phyloP scores from a whole-genome alignment of 2,113 vertebrate genomes.

The Labeo rohita region DNA sequence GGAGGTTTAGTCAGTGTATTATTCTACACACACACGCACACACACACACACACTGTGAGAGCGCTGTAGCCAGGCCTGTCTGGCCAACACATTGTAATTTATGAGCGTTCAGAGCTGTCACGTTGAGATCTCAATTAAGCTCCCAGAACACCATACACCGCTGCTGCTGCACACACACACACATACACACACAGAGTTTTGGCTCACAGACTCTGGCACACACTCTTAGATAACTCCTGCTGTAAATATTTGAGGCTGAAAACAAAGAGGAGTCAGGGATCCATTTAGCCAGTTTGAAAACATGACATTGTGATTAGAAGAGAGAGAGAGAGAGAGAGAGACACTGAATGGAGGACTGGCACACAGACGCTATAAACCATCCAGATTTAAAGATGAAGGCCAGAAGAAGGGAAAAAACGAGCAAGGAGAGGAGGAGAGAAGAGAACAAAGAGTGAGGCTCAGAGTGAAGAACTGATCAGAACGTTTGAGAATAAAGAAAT shows the following conservation, averaged over 20 bases:
- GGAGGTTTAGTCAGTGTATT: background rate
- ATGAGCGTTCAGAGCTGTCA: slow-evolving; percentile 74
- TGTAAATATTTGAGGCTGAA: slow-evolving; percentile 78
- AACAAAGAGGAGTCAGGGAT: slow-evolving; percentile 75
- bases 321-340: slow-evolving; percentile 11
- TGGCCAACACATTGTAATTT: slow-evolving; percentile 78
- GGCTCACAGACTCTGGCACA: slow-evolving; percentile 64
- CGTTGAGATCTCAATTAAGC: slow-evolving; percentile 79
- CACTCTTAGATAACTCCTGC: slow-evolving; percentile 68
- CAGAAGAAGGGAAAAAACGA: background rate
- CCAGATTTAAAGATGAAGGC: slow-evolving; percentile 5
- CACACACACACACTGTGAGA: slow-evolving; percentile 54
- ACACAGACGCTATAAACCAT: slow-evolving; percentile 31
- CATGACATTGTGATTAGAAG: slow-evolving; percentile 73
- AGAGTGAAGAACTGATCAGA: slow-evolving; percentile 17
- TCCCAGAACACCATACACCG: slow-evolving; percentile 50
- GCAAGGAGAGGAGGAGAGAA: slow-evolving; percentile 13
- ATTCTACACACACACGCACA: slow-evolving; percentile 29
- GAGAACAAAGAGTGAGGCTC: slow-evolving; percentile 30
- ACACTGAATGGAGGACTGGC: slow-evolving; percentile 12
- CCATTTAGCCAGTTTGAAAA: slow-evolving; percentile 74
- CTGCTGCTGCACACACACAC: slow-evolving; percentile 23
- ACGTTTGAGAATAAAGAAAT: slow-evolving; percentile 32
- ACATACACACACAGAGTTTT: slow-evolving; percentile 43
- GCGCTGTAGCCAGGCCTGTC: slow-evolving; percentile 63